Evolutionary conservation across 1,140 invertebrate species (phyloP).

Genomic region (Linepithema humile): DNA sequence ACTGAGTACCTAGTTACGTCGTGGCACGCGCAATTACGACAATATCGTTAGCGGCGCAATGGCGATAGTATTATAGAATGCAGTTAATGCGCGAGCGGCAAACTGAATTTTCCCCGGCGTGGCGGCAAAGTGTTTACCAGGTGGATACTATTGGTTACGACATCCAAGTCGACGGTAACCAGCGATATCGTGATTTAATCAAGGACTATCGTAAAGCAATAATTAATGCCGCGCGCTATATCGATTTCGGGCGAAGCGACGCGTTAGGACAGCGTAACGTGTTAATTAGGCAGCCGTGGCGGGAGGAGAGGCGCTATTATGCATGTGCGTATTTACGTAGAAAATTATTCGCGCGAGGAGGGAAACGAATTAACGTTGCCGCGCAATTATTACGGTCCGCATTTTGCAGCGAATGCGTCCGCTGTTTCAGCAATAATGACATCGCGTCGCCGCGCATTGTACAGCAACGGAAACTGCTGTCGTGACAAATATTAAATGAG

Average conservation of each 20-base stretch:
- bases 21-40: slow-evolving; percentile 34
- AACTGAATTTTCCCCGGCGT: slow-evolving; percentile 39
- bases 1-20: slow-evolving; percentile 34
- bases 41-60: slow-evolving; percentile 34
- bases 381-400: slow-evolving; percentile 47
- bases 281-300: slow-evolving; percentile 51
- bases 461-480: slow-evolving; percentile 2
- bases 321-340: slow-evolving; percentile 54
- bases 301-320: neutral
- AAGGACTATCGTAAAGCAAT: slow-evolving; percentile 56
- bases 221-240: slow-evolving; percentile 58
- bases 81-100: slow-evolving; percentile 15
- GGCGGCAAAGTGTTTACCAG: slow-evolving; percentile 32
- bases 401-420: slow-evolving; percentile 15
- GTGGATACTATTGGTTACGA: slow-evolving; percentile 24
- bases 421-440: slow-evolving; percentile 47
- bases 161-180: slow-evolving; percentile 26
- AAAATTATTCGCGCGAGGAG: slow-evolving; percentile 52
- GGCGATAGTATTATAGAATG: slow-evolving; percentile 36
- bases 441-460: neutral
- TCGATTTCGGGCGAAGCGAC: slow-evolving; percentile 51
- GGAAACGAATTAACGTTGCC: slow-evolving; percentile 49
- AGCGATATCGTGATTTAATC: slow-evolving; percentile 59
- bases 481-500: slow-evolving; percentile 32
- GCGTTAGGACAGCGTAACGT: slow-evolving; percentile 53